phyloP scores from a whole-genome alignment of 1,140 invertebrate genomes.

The Tetraneura akinire region DNA sequence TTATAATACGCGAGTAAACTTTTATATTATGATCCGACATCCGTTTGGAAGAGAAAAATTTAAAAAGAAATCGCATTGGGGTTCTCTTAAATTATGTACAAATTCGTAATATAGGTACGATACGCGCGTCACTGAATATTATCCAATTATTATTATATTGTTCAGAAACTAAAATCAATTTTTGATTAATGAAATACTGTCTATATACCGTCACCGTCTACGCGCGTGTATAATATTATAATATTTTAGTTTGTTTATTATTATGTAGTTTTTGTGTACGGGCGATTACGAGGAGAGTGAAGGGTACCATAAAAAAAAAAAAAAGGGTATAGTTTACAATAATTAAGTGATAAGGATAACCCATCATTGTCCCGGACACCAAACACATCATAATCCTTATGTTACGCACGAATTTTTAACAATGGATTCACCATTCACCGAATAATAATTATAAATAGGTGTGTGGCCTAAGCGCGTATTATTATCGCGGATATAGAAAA shows the following conservation, averaged over 20 bases:
- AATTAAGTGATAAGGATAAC: constrained; percentile 36
- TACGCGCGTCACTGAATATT: too few relatives aligned
- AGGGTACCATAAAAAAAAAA: too few relatives aligned
- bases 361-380: not conserved
- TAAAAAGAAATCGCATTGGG: too few relatives aligned
- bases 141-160: constrained; percentile 17
- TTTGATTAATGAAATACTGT: constrained; percentile 17
- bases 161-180: constrained; percentile 10
- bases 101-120: not conserved
- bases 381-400: not conserved
- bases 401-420: constrained; percentile 40
- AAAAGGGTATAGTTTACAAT: not conserved
- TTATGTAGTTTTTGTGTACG: too few relatives aligned
- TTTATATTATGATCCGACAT: too few relatives aligned
- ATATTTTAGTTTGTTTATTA: too few relatives aligned
- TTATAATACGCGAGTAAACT: too few relatives aligned
- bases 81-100: too few relatives aligned
- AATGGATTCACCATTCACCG: not conserved
- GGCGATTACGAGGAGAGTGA: too few relatives aligned
- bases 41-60: too few relatives aligned
- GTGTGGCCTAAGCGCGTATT: not conserved
- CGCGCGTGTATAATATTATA: not conserved
- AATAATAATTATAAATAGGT: too few relatives aligned
- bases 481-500: not conserved
- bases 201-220: not conserved